phyloP scores from a whole-genome alignment of 30 jellyfish, hydroid and myxozoan species.

The Morbakka virulenta region DNA sequence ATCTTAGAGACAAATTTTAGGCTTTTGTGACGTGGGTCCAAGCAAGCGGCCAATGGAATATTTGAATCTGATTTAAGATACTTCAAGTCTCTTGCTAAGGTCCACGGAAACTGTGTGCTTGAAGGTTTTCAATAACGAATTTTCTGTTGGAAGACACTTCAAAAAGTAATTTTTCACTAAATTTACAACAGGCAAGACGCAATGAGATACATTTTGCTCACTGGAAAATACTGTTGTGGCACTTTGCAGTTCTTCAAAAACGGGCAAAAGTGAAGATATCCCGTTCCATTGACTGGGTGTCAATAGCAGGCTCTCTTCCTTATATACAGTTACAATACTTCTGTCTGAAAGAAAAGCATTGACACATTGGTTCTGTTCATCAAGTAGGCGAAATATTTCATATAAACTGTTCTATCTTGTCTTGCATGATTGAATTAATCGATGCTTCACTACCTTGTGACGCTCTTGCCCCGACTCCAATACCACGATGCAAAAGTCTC shows the following conservation, averaged over 20 bases:
- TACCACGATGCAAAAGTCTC: conserved; percentile 31
- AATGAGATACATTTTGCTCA: conserved; percentile 31
- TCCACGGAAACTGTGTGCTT: conserved; percentile 4
- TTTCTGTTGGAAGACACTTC: background rate
- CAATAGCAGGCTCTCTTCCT: conserved; percentile 13
- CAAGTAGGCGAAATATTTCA: conserved; percentile 36
- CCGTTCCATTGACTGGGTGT: too few species aligned
- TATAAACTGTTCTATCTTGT: conserved; percentile 60
- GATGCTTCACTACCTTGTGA: conserved; percentile 21
- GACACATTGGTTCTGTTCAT: conserved; percentile 34
- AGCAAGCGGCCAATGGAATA: conserved; percentile 3
- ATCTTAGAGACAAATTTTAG: too few species aligned
- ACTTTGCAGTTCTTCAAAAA: conserved; percentile 30
- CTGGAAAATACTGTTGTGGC: conserved; percentile 35
- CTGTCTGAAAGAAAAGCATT: conserved; percentile 19
- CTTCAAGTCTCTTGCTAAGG: conserved; percentile 4
- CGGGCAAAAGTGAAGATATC: conserved; percentile 28
- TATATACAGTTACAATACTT: background rate
- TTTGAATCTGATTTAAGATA: conserved; percentile 3
- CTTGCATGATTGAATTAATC: too few species aligned
- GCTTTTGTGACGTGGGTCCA: conserved; percentile 31
- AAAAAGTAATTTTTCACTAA: conserved; percentile 21
- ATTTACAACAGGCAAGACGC: conserved; percentile 34
- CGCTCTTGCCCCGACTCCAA: conserved; percentile 13
- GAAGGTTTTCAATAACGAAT: conserved; percentile 5